Evolutionary conservation across 1,140 invertebrate genomes (phyloP).

Genomic region (Trypoxylus dichotomus): DNA sequence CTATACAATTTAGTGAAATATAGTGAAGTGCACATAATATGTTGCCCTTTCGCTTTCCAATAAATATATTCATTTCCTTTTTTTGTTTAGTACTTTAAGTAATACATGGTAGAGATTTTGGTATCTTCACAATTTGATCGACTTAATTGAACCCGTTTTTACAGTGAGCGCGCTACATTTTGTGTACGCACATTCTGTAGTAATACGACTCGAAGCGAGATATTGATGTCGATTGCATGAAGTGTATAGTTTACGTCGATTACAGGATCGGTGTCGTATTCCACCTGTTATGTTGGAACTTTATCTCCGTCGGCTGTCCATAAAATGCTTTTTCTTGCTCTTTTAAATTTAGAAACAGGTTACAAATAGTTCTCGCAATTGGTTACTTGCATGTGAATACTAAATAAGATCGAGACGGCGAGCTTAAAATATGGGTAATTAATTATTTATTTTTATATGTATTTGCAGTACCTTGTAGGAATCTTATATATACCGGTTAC

Average conservation of each 20-base stretch:
- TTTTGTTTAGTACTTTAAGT: no score
- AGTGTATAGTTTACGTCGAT: background rate
- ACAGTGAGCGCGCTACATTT: background rate
- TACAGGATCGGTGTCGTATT: background rate
- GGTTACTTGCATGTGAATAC: background rate
- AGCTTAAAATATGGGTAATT: background rate
- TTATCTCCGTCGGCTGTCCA: background rate
- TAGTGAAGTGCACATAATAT: no score
- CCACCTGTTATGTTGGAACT: conserved; percentile 6
- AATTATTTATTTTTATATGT: background rate
- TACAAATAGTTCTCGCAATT: background rate
- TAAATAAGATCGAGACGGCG: background rate
- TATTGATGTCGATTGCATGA: background rate
- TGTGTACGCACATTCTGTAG: background rate
- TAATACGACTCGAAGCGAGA: background rate
- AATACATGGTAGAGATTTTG: no score
- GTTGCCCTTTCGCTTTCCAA: no score
- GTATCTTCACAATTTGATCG: background rate
- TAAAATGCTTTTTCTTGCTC: background rate
- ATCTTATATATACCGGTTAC: background rate
- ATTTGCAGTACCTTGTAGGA: background rate
- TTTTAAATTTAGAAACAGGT: background rate
- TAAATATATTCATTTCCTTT: no score
- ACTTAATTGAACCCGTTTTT: background rate
- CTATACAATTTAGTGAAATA: no score